Conservation (phyloP, 2,797 vertebrate species). For the Oreortyx pictus region DNA sequence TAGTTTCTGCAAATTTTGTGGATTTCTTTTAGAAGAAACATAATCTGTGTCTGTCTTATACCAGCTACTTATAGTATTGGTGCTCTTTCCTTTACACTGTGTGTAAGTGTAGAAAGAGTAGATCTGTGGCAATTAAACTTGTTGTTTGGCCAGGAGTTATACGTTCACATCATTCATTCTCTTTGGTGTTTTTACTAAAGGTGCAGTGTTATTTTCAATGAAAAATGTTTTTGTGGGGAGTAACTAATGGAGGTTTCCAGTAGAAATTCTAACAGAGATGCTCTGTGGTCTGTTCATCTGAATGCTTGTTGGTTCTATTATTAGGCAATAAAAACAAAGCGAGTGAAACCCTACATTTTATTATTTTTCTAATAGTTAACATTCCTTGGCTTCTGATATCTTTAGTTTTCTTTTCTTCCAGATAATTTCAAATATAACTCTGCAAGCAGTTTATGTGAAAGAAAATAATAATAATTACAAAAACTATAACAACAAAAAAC, state of each 20-base stretch:
- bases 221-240: not conserved
- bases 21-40: not conserved
- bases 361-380: not conserved
- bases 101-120: not conserved
- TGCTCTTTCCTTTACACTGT: not conserved
- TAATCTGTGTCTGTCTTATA: not conserved
- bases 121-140: not conserved
- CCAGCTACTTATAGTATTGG: not conserved
- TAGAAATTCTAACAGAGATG: not conserved
- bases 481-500: not conserved
- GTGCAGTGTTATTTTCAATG: not conserved
- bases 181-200: not conserved
- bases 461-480: not conserved
- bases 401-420: not conserved
- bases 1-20: not conserved
- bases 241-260: not conserved
- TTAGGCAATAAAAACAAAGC: not conserved
- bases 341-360: not conserved
- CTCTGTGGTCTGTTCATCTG: not conserved
- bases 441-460: not conserved
- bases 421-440: not conserved
- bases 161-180: not conserved
- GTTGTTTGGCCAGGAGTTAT: not conserved
- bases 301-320: not conserved
- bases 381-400: not conserved